A percentile compares a stretch with the other conserved stretches of the same genome.
Evolutionary conservation across 1,140 invertebrate genomes (phyloP).

Genomic region (Saccostrea glomerata): DNA sequence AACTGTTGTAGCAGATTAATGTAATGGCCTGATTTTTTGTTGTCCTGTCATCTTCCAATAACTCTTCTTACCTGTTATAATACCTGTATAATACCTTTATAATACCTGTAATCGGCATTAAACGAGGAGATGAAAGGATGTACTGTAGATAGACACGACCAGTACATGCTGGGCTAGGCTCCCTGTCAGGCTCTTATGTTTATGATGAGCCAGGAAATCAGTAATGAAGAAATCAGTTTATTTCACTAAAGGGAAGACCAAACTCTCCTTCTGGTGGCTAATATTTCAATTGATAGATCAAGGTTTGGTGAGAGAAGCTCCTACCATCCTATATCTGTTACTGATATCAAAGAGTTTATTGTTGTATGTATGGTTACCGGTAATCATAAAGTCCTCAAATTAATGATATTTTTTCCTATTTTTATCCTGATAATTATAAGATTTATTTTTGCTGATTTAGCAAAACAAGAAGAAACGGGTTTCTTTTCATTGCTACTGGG

Average conservation of each 20-base stretch:
- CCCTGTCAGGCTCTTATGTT: neutral
- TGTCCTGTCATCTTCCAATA: neutral
- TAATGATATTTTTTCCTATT: neutral
- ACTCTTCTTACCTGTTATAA: neutral
- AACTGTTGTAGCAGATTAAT: neutral
- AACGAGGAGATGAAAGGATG: neutral
- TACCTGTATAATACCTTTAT: neutral
- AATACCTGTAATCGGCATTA: neutral
- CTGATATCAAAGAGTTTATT: neutral
- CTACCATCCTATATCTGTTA: neutral
- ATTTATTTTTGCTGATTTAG: slow-evolving; percentile 11
- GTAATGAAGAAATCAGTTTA: neutral
- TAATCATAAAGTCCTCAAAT: neutral
- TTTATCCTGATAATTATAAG: neutral
- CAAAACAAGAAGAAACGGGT: neutral
- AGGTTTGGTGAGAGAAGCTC: neutral
- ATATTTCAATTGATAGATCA: neutral
- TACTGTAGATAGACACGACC: neutral
- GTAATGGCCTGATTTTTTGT: neutral
- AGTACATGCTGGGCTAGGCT: neutral
- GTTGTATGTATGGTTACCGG: neutral
- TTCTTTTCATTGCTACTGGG: too few relatives aligned
- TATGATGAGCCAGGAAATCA: neutral
- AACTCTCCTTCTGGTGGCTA: neutral
- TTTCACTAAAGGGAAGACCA: slow-evolving; percentile 16